Conservation (phyloP, 2,888 invertebrate species). For the Eretmocerus hayati region DNA sequence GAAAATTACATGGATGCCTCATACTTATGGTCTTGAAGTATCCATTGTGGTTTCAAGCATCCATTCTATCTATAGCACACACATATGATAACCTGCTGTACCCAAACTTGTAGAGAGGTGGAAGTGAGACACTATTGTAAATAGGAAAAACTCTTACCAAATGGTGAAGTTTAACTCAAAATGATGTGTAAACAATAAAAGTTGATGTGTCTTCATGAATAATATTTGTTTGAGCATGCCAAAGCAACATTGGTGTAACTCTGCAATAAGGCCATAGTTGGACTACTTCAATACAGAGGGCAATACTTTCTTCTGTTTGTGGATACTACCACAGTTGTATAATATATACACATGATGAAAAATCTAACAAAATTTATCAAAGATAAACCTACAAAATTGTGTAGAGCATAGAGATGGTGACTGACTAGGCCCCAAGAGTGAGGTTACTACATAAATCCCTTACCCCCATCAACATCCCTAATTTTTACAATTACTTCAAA, state of each 20-base stretch:
- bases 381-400: background rate
- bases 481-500: too few species aligned
- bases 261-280: constrained; percentile 17
- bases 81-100: constrained; percentile 20
- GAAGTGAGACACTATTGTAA: too few species aligned
- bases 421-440: too few species aligned
- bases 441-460: too few species aligned
- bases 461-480: too few species aligned
- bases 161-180: too few species aligned
- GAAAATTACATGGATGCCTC: constrained; percentile 9
- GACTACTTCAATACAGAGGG: constrained; percentile 22
- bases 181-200: background rate
- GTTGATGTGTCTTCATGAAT: background rate
- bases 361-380: constrained; percentile 10
- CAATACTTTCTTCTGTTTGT: constrained; percentile 14
- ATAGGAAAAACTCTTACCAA: too few species aligned
- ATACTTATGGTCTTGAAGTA: too few species aligned
- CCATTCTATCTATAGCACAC: constrained; percentile 13
- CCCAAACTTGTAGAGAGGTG: too few species aligned
- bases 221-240: constrained; percentile 9
- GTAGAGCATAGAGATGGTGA: too few species aligned
- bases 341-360: constrained; percentile 5
- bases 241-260: constrained; percentile 12
- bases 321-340: constrained; percentile 12
- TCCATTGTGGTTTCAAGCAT: too few species aligned